These are phyloP conservation scores for Heterohyrax brucei DNA, from an alignment of 2,797 vertebrate species.

Conservation along the genomic window DNA sequence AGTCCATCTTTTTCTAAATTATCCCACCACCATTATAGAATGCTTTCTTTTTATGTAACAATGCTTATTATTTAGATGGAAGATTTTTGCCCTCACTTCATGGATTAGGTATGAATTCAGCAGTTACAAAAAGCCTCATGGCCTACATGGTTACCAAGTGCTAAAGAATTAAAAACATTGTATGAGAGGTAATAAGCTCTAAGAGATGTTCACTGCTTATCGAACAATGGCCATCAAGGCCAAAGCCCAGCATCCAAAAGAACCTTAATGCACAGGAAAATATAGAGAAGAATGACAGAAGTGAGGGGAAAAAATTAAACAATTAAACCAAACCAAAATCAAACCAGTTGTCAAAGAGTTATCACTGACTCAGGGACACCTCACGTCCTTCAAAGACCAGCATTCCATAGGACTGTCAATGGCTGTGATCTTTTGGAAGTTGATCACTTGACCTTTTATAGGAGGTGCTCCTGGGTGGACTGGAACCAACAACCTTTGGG, in stretches of 20 bases:
- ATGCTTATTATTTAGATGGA: not conserved
- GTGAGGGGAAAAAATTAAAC: not conserved
- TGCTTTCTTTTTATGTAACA: not conserved
- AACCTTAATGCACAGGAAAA: not conserved
- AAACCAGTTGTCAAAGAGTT: not conserved
- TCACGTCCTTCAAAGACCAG: no score
- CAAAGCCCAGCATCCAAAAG: not conserved
- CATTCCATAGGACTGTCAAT: not conserved
- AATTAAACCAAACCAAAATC: not conserved
- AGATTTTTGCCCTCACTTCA: not conserved
- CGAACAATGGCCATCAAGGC: not conserved
- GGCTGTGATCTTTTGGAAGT: not conserved
- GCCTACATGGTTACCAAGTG: not conserved
- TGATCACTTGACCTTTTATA: not conserved
- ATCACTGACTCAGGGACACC: not conserved
- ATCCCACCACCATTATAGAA: not conserved
- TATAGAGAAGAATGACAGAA: not conserved
- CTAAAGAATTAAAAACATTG: not conserved
- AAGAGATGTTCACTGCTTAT: not conserved
- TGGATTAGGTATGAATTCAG: not conserved
- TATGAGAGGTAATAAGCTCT: not conserved
- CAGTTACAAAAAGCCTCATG: slow-evolving; percentile 9
- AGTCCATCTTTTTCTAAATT: not conserved
- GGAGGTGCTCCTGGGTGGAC: not conserved
- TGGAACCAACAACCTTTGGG: not conserved